These are phyloP conservation scores for Drosophila quinaria DNA, from an alignment of 2,888 invertebrate genomes.

Conservation along the genomic window DNA sequence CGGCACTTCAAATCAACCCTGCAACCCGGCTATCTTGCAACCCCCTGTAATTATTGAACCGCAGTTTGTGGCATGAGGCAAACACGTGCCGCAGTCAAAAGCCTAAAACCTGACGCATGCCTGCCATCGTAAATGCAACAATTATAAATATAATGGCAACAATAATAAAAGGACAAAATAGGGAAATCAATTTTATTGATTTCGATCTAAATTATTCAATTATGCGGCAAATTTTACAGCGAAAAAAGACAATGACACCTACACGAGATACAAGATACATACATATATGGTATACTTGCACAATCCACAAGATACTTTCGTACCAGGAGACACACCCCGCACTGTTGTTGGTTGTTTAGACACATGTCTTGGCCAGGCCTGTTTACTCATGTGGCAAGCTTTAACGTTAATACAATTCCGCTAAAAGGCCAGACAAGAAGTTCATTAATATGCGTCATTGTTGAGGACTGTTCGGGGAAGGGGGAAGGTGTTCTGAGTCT, in stretches of 20 bases:
- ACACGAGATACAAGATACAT: conserved; percentile 28
- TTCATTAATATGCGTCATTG: conserved; percentile 70
- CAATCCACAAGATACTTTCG: conserved; percentile 6
- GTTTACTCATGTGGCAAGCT: conserved; percentile 51
- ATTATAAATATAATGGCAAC: conserved; percentile 18
- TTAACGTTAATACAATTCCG: conserved; percentile 34
- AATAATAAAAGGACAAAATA: conserved; percentile 4
- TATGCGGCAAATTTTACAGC: conserved; percentile 29
- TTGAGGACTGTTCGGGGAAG: conserved; percentile 5
- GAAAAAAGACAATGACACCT: conserved; percentile 35
- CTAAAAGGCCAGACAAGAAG: conserved; percentile 39
- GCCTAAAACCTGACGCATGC: conserved; percentile 28
- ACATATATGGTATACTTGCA: neutral
- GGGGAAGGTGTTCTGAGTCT: neutral
- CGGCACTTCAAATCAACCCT: conserved; percentile 42
- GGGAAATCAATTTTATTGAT: conserved; percentile 52
- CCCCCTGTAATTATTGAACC: conserved; percentile 37
- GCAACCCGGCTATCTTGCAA: conserved; percentile 27
- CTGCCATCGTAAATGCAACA: conserved; percentile 28
- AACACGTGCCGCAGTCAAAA: conserved; percentile 56
- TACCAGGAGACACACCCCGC: conserved; percentile 6
- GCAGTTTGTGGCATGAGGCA: conserved; percentile 23
- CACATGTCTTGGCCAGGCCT: conserved; percentile 18
- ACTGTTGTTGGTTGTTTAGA: conserved; percentile 22
- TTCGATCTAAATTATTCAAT: conserved; percentile 47